Evolutionary conservation across 2,888 invertebrate species (phyloP).

Genomic region (Amblyjoppa fuscipennis): DNA sequence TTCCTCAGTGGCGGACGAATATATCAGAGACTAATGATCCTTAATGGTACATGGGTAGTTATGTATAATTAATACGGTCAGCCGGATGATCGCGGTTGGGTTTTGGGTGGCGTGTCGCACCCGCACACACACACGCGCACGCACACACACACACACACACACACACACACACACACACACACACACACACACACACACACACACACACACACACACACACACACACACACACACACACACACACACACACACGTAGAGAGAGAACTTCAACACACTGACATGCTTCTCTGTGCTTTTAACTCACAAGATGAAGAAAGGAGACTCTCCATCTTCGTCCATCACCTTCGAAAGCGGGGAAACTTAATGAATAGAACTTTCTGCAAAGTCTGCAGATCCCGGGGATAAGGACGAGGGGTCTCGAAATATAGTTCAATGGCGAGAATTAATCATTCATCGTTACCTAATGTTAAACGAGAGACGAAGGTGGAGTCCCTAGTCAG

Average conservation of each 20-base stretch:
- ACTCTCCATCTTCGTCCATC: constrained; percentile 32
- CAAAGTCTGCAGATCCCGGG: constrained; percentile 44
- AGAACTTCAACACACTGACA: constrained; percentile 13
- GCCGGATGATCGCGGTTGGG: constrained; percentile 19
- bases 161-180: not conserved
- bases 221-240: not conserved
- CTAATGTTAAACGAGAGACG: constrained; percentile 39
- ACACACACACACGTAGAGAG: not conserved
- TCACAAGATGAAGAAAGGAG: constrained; percentile 9
- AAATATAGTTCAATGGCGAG: constrained; percentile 39
- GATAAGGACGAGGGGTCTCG: constrained; percentile 9
- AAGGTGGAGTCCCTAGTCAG: not conserved
- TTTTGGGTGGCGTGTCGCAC: constrained; percentile 21
- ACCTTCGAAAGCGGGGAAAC: constrained; percentile 51
- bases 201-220: not conserved
- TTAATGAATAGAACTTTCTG: constrained; percentile 67
- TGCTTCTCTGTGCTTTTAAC: constrained; percentile 24
- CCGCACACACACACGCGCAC: not conserved
- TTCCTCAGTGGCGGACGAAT: constrained; percentile 38
- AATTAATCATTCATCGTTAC: constrained; percentile 63
- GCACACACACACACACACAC: not conserved
- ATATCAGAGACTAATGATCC: constrained; percentile 54
- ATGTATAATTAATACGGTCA: constrained; percentile 41
- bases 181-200: not conserved
- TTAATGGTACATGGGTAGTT: constrained; percentile 35